These are phyloP conservation scores for Butastur rufipennis DNA, from an alignment of 2,113 vertebrate genomes.

Conservation along the genomic window DNA sequence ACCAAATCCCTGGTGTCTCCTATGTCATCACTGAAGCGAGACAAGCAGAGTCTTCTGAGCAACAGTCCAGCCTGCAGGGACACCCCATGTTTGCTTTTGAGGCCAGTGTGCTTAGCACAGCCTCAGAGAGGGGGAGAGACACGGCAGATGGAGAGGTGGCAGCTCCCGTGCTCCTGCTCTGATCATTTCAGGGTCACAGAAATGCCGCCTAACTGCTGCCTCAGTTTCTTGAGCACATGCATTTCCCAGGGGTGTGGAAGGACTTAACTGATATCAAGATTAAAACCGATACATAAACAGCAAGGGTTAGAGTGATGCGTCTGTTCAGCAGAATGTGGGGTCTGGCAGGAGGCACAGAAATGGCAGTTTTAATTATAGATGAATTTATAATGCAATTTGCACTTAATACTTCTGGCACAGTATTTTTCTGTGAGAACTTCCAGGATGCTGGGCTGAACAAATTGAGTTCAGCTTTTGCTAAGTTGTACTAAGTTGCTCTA, in stretches of 20 bases:
- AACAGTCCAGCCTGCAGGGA: neutral
- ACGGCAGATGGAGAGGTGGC: accelerated
- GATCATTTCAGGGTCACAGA: neutral
- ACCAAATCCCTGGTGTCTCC: neutral
- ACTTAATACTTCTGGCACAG: neutral
- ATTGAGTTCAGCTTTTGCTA: slow-evolving; percentile 5
- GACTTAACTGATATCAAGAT: neutral
- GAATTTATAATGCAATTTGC: slow-evolving; percentile 36
- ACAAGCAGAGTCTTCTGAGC: neutral
- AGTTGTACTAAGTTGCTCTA: neutral
- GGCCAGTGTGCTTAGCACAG: neutral
- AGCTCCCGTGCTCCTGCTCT: accelerated
- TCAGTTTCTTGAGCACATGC: neutral
- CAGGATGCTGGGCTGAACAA: neutral
- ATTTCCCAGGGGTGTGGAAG: neutral
- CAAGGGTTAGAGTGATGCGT: neutral
- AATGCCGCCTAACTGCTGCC: neutral
- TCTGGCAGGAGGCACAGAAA: slow-evolving; percentile 36
- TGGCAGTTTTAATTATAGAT: slow-evolving; percentile 42
- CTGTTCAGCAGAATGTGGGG: slow-evolving; percentile 1
- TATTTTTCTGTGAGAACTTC: neutral
- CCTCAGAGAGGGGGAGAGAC: neutral
- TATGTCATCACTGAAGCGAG: neutral
- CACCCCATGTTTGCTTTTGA: accelerated
- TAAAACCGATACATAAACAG: neutral